Evolutionary conservation across 1,140 invertebrate species (phyloP).

Genomic region (Ceratosolen fusciceps): DNA sequence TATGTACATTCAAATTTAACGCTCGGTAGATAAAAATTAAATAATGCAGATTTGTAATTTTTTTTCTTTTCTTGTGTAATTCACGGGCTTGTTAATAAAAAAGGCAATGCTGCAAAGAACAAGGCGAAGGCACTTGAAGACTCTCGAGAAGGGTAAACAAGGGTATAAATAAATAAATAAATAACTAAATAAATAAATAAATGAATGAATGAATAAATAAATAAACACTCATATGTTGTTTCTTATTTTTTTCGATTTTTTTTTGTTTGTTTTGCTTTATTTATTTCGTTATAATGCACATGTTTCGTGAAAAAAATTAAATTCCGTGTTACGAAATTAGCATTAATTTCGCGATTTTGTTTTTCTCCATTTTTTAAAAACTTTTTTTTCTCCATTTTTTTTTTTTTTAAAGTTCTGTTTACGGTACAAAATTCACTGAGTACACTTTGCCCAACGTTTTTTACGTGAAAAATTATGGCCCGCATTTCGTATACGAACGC

Average conservation of each 20-base stretch:
- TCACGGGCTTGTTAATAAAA: no score
- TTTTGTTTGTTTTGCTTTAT: slow-evolving; percentile 59
- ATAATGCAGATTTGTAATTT: no score
- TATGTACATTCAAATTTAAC: no score
- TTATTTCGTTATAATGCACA: slow-evolving; percentile 69
- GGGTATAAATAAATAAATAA: no score
- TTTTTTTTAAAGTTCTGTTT: slow-evolving; percentile 33
- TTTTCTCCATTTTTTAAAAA: slow-evolving; percentile 33
- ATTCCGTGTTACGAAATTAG: slow-evolving; percentile 67
- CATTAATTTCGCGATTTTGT: slow-evolving; percentile 57
- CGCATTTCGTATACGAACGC: slow-evolving; percentile 41
- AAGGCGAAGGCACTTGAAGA: no score
- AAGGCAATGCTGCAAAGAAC: no score
- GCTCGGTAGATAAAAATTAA: no score
- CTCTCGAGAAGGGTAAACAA: no score
- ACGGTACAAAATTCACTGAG: slow-evolving; percentile 63
- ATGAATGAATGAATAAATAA: slow-evolving; percentile 39
- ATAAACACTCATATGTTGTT: slow-evolving; percentile 41
- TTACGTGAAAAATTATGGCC: slow-evolving; percentile 24
- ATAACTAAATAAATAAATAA: background rate
- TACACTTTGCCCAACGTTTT: slow-evolving; percentile 35
- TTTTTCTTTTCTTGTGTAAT: no score
- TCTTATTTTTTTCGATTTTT: slow-evolving; percentile 64
- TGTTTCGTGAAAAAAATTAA: slow-evolving; percentile 69
- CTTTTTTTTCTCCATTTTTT: slow-evolving; percentile 35